Percentiles rank a stretch among this genome's conserved stretches.
phyloP scores from a whole-genome alignment of 2,113 vertebrate genomes.

The Pithys albifrons region DNA sequence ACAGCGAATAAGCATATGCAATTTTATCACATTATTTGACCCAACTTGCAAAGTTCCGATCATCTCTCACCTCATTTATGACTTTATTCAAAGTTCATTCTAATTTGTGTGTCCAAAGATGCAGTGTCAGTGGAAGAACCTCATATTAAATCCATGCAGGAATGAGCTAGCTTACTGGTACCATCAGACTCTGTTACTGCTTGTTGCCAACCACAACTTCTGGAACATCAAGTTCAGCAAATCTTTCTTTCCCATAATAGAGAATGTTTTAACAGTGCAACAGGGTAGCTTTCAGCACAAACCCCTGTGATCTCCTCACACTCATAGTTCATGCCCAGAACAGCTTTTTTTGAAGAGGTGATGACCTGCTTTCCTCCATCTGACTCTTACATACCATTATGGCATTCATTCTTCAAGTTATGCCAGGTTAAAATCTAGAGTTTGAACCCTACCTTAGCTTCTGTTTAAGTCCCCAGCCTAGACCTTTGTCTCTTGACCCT shows the following conservation, averaged over 20 bases:
- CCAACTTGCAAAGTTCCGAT: neutral
- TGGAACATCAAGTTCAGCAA: neutral
- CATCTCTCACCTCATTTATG: neutral
- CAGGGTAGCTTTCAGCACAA: neutral
- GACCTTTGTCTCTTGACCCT: neutral
- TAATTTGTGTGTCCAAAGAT: neutral
- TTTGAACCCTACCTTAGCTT: neutral
- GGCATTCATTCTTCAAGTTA: neutral
- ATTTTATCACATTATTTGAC: neutral
- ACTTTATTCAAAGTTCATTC: neutral
- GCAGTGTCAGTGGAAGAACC: neutral
- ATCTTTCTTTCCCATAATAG: neutral
- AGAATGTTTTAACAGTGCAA: neutral
- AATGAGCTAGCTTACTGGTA: neutral
- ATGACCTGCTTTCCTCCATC: neutral
- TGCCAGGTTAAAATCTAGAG: neutral
- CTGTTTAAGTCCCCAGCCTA: neutral
- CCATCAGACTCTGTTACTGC: neutral
- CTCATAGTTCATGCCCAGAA: neutral
- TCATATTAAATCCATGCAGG: neutral
- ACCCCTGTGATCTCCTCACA: neutral
- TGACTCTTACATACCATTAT: neutral
- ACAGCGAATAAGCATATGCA: neutral
- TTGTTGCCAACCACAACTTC: neutral
- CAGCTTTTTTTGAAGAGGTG: neutral